phyloP scores from a whole-genome alignment of 2,888 invertebrate genomes.

The Hanleya hanleyi region DNA sequence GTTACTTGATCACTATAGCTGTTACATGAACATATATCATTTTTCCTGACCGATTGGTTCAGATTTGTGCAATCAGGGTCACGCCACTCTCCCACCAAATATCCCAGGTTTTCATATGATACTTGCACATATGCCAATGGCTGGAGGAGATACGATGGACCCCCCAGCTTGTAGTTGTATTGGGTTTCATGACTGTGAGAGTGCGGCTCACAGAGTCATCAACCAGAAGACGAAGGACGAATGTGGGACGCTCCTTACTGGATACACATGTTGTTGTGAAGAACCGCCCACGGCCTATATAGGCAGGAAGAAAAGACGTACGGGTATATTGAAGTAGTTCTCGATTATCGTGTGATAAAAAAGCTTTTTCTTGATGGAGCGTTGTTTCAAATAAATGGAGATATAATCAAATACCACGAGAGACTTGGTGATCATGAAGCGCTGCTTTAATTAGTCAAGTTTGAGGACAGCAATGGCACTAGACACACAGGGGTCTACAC shows the following conservation, averaged over 20 bases:
- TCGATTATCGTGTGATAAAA: too few relatives aligned
- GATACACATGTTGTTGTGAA: not conserved
- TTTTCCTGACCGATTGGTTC: not conserved
- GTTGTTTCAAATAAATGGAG: too few relatives aligned
- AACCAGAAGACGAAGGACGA: conserved; percentile 3
- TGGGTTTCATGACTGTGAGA: not conserved
- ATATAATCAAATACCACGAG: too few relatives aligned
- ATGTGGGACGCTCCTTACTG: not conserved
- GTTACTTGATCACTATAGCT: too few relatives aligned
- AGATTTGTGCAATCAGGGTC: not conserved
- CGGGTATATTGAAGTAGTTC: too few relatives aligned
- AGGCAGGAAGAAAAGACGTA: too few relatives aligned
- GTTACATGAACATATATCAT: too few relatives aligned
- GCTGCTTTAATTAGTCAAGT: too few relatives aligned
- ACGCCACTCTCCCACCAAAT: not conserved
- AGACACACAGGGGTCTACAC: too few relatives aligned
- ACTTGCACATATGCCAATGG: not conserved
- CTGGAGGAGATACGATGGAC: not conserved
- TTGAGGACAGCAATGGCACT: too few relatives aligned
- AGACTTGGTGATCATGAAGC: too few relatives aligned
- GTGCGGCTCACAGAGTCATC: not conserved
- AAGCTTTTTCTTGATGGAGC: too few relatives aligned
- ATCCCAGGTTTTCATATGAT: not conserved
- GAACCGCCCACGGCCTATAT: not conserved
- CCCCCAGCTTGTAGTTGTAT: conserved; percentile 4